Conservation (phyloP, 2,888 invertebrate species). For the Stenodema calcarata region DNA sequence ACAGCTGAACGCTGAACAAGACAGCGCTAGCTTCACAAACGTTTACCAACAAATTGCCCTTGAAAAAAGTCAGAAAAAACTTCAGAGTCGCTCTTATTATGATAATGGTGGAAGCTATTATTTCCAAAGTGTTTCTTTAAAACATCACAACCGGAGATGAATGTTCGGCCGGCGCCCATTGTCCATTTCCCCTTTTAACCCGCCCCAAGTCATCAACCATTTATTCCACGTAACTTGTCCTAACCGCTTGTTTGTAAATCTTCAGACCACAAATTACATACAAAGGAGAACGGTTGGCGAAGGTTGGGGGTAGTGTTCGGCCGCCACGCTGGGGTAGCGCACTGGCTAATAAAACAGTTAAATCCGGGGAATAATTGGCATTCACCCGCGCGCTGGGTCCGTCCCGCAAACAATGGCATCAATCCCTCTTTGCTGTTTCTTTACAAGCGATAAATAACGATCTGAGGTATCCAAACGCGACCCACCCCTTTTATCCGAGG, state of each 20-base stretch:
- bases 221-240: slow-evolving; percentile 51
- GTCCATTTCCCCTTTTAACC: slow-evolving; percentile 40
- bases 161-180: slow-evolving; percentile 44
- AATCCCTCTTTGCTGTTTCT: slow-evolving; percentile 36
- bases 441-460: slow-evolving; percentile 46
- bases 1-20: not conserved
- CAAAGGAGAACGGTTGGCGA: slow-evolving; percentile 34
- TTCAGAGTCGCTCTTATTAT: slow-evolving; percentile 29
- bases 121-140: slow-evolving; percentile 49
- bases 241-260: slow-evolving; percentile 51
- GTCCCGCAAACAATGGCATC: slow-evolving; percentile 44
- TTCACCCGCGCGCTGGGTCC: not conserved
- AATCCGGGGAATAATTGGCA: slow-evolving; percentile 49
- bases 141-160: slow-evolving; percentile 46
- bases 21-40: not conserved
- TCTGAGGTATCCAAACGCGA: slow-evolving; percentile 6
- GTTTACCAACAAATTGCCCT: not conserved
- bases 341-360: slow-evolving; percentile 52
- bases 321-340: slow-evolving; percentile 13
- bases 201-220: slow-evolving; percentile 44
- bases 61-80: not conserved
- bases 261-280: slow-evolving; percentile 48
- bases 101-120: slow-evolving; percentile 44
- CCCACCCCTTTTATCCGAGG: not conserved
- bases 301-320: not conserved